These are phyloP conservation scores for Actenoides lindsayi DNA, from an alignment of 2,113 vertebrate genomes.

Conservation along the genomic window DNA sequence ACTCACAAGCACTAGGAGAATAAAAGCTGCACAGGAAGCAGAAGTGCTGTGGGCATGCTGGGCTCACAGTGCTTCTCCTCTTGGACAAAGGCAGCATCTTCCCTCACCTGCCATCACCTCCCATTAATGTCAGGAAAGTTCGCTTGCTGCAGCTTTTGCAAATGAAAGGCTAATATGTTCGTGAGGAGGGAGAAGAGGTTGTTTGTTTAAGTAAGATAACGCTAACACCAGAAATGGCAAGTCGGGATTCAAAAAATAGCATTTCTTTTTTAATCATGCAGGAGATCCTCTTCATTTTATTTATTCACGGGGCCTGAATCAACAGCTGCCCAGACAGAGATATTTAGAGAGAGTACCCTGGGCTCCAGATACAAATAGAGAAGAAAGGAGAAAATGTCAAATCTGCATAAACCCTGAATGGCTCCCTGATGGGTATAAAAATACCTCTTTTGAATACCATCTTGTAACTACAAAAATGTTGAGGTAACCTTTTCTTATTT, in stretches of 20 bases:
- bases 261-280: background rate
- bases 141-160: background rate
- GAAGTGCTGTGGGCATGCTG: background rate
- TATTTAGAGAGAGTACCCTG: slow-evolving; percentile 27
- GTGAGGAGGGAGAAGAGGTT: background rate
- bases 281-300: background rate
- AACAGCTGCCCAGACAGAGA: slow-evolving; percentile 23
- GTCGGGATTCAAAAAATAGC: background rate
- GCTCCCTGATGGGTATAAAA: slow-evolving; percentile 8
- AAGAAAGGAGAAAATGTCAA: slow-evolving; percentile 55
- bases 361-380: slow-evolving; percentile 11
- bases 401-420: slow-evolving; percentile 41
- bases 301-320: background rate
- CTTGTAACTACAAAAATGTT: background rate
- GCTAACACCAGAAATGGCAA: background rate
- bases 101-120: background rate
- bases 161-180: background rate
- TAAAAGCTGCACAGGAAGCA: background rate
- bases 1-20: background rate
- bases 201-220: background rate
- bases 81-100: background rate
- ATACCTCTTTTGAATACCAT: background rate
- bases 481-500: slow-evolving; percentile 24
- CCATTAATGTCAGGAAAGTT: slow-evolving; percentile 21
- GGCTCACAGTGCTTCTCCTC: background rate